Percentiles rank a stretch among this genome's conserved stretches.
Evolutionary conservation across 2,113 vertebrate species (phyloP).

Genomic region (Podiceps cristatus): DNA sequence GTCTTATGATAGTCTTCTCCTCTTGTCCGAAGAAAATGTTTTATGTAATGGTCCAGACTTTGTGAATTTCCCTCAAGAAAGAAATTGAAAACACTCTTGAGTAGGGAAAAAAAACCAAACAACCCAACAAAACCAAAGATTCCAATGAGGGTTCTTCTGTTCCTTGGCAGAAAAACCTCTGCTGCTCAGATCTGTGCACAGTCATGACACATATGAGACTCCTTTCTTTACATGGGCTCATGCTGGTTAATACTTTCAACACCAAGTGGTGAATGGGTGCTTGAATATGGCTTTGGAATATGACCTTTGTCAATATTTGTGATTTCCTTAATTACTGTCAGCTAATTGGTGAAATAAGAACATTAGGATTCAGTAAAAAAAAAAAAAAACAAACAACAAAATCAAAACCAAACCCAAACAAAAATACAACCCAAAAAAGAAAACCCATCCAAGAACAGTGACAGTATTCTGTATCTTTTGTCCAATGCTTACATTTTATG

Average conservation of each 20-base stretch:
- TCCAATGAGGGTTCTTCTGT: neutral
- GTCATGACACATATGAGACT: accelerated
- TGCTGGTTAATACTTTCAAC: neutral
- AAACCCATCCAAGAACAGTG: neutral
- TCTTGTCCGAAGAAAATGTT: neutral
- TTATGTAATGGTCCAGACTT: neutral
- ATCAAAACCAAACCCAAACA: neutral
- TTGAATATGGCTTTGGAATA: neutral
- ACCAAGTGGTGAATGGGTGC: neutral
- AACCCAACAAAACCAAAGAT: neutral
- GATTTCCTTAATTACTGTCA: neutral
- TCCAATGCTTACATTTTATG: neutral
- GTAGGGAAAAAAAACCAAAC: neutral
- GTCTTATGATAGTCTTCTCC: neutral
- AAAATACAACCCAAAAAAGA: neutral
- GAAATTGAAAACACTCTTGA: neutral
- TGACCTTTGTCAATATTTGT: neutral
- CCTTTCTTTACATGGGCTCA: neutral
- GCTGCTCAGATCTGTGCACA: neutral
- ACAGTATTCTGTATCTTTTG: neutral
- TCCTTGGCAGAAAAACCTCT: neutral
- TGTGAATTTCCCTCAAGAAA: neutral
- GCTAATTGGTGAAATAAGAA: neutral
- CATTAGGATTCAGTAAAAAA: neutral
- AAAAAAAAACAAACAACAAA: too few relatives aligned